Base-by-base conservation (phyloP, 2,113 vertebrate species). In the Grantiella picta region DNA sequence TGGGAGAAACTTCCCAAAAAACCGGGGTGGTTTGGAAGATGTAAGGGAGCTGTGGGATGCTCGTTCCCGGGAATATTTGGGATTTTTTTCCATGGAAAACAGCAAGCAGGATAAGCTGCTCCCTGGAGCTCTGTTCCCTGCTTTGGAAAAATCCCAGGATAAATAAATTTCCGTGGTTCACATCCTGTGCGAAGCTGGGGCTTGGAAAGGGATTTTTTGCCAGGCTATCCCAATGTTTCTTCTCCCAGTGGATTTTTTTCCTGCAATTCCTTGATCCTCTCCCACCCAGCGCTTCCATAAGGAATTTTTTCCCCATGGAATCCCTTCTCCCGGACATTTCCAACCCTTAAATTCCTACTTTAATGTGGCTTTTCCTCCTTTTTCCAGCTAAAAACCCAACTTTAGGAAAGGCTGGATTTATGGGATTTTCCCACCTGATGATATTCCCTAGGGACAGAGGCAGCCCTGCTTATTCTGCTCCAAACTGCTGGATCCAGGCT, bases 21-120 rank as follows among this genome's bases (percentile, higher is more conserved):
- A 65, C 24, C 19, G 4, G 13, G 2, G 60, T 0, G 38, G 50
- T 49, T 61, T 45, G 80, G 33, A 64, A 75, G 27, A 29, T 15
- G 25, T 45, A 40, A 70, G 40, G 68, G 78, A 80, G 45, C n/a
- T 14, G 56, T 24, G 63, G 16, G 35, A 25, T 18, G 38, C 27
- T 52, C 4, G 0, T 69, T 87, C 63, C 69, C 0, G 0, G 33
- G 36, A 65, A 70, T 9, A 2, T 33, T 52, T 28, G 3, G 35
- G 10, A 33, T 7, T 4, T 15, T 15, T 53, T 38, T 9, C 10
- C 8, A 2, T 33, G 59, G 63, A 23, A 93, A 69, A 57, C 20
- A 42, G 25, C 24, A 8, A 60, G 31, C 3, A 50, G 36, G 52
- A 44, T 21, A 59, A 82, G 56, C 50, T 22, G 17, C 64, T 72